Conservation (phyloP, 1,140 invertebrate species). For the Meloidogyne floridensis region DNA sequence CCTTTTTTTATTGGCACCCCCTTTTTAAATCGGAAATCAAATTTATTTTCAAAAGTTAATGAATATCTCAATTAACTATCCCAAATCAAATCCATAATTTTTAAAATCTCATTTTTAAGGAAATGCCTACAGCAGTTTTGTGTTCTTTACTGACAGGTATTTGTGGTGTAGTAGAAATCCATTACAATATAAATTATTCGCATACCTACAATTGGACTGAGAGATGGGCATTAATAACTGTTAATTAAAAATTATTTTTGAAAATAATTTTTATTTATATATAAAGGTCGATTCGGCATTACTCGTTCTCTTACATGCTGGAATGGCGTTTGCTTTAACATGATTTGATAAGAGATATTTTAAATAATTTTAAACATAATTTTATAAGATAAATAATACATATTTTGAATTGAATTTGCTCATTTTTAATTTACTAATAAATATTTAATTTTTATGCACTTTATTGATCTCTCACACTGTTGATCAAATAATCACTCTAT, state of each 20-base stretch:
- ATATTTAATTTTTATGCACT: too few species aligned
- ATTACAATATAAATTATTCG: constrained; percentile 50
- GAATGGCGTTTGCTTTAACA: constrained; percentile 44
- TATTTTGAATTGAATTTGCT: too few species aligned
- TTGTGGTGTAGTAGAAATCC: constrained; percentile 47
- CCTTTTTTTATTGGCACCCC: too few species aligned
- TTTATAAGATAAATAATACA: too few species aligned
- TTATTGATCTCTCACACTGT: too few species aligned
- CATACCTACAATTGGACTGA: constrained; percentile 38
- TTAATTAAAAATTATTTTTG: constrained; percentile 20
- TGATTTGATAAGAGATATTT: constrained; percentile 2
- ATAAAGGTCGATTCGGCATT: constrained; percentile 33
- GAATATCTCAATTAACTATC: too few species aligned
- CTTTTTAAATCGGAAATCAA: too few species aligned
- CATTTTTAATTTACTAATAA: too few species aligned
- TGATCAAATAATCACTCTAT: too few species aligned
- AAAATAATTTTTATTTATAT: neutral
- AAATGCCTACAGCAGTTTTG: constrained; percentile 50
- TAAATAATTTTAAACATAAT: too few species aligned
- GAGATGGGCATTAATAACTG: constrained; percentile 48
- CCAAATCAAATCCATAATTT: too few species aligned
- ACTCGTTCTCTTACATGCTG: constrained; percentile 41
- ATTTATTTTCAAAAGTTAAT: too few species aligned
- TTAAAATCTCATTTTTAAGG: constrained; percentile 24
- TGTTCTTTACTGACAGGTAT: constrained; percentile 42